A percentile compares a stretch with the other conserved stretches of the same genome.
These are phyloP conservation scores for Fopius arisanus DNA, from an alignment of 1,140 invertebrate species.

Conservation along the genomic window DNA sequence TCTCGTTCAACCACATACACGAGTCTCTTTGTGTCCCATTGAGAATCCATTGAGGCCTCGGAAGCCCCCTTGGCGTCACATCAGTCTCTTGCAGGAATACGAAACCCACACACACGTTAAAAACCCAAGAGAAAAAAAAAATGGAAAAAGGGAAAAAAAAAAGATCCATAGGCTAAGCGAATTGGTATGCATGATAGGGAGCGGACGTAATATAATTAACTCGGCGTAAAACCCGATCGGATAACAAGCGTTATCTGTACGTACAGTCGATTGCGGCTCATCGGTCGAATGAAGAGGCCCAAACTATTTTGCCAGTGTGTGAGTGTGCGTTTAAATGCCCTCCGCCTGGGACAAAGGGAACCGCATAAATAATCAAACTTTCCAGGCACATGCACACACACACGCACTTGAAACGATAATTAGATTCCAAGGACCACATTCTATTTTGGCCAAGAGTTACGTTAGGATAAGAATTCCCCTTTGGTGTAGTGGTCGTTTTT, in stretches of 20 bases:
- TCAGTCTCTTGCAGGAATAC: background rate
- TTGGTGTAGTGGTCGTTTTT: conserved; percentile 14
- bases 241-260: conserved; percentile 21
- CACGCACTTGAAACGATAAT: conserved; percentile 20
- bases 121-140: background rate
- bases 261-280: background rate
- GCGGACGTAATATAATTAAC: conserved; percentile 31
- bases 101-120: background rate
- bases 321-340: background rate
- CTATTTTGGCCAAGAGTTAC: conserved; percentile 20
- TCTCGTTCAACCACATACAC: conserved; percentile 4
- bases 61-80: background rate
- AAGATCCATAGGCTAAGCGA: background rate
- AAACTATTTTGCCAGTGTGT: background rate
- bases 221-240: conserved; percentile 27
- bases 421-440: conserved; percentile 34
- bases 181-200: conserved; percentile 29
- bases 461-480: conserved; percentile 25
- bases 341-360: conserved; percentile 15
- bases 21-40: conserved; percentile 10
- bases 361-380: conserved; percentile 33
- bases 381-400: background rate
- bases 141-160: too few relatives aligned
- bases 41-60: background rate
- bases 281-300: background rate